Conservation (phyloP, 2,797 vertebrate species). For the Pangasius sanitwongsei region DNA sequence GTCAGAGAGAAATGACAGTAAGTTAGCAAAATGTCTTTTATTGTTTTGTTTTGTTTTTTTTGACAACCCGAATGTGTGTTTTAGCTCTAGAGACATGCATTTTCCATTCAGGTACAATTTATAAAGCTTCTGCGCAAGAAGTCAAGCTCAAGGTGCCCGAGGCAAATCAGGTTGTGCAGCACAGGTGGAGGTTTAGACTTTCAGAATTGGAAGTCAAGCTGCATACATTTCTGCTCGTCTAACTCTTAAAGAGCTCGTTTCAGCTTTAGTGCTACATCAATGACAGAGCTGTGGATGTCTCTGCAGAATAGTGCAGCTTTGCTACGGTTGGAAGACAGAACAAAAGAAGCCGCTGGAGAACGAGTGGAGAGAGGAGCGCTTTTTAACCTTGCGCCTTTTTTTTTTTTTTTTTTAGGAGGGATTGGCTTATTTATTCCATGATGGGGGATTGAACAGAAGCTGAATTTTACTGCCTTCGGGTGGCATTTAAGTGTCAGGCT, state of each 20-base stretch:
- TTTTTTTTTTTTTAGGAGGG: background rate
- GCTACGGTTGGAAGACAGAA: constrained; percentile 20
- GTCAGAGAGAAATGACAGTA: background rate
- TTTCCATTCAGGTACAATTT: constrained; percentile 1
- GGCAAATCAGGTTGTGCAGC: constrained; percentile 3
- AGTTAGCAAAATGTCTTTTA: background rate
- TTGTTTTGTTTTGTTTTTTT: background rate
- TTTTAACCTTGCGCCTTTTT: constrained; percentile 3
- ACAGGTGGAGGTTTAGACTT: constrained; percentile 8
- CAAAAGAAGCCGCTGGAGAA: constrained; percentile 15
- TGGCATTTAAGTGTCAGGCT: background rate
- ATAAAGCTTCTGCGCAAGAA: background rate
- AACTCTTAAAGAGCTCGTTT: constrained; percentile 10
- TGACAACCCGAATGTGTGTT: background rate
- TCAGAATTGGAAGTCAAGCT: constrained; percentile 17
- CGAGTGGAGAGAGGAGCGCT: background rate
- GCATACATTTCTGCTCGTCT: constrained; percentile 19
- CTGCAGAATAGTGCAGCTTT: constrained; percentile 9
- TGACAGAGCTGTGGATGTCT: constrained; percentile 18
- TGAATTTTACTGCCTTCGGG: constrained; percentile 33
- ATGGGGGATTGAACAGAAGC: constrained; percentile 6
- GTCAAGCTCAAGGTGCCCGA: constrained; percentile 10
- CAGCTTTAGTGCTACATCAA: constrained; percentile 30
- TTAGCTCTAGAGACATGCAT: background rate
- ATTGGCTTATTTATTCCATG: constrained; percentile 54